Evolutionary conservation across 2,113 vertebrate genomes (phyloP).

Genomic region (Anoura caudifer): DNA sequence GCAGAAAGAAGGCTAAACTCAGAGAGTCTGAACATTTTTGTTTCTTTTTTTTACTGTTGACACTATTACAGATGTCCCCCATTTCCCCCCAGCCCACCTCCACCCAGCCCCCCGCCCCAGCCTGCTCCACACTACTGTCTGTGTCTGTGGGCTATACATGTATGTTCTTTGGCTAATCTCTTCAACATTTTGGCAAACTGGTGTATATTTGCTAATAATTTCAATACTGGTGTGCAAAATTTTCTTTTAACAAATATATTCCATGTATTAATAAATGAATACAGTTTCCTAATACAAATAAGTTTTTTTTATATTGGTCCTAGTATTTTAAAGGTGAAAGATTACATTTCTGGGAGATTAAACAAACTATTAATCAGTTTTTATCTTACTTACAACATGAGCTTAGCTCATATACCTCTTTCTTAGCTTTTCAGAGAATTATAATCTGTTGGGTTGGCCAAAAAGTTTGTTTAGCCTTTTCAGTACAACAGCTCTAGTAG

Average conservation of each 20-base stretch:
- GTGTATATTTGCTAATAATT: not conserved
- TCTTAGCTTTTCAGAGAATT: conserved; percentile 3
- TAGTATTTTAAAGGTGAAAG: conserved; percentile 5
- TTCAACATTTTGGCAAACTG: not conserved
- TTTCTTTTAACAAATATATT: conserved; percentile 31
- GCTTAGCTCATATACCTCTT: not conserved
- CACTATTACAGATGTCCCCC: no score
- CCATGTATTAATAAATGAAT: not conserved
- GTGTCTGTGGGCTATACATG: no score
- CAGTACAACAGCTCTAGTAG: no score
- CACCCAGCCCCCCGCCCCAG: no score
- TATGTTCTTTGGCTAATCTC: no score
- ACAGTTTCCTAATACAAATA: not conserved
- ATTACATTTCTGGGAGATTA: not conserved
- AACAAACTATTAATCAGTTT: not conserved
- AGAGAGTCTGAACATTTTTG: not conserved
- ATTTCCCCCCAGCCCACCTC: no score
- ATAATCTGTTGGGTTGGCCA: not conserved
- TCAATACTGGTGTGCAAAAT: not conserved
- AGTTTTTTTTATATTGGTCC: not conserved
- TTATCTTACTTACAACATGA: not conserved
- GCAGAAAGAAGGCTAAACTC: not conserved
- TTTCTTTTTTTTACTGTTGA: no score
- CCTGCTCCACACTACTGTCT: no score
- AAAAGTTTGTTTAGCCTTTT: no score